Evolutionary conservation across 2,113 vertebrate genomes (phyloP), one percentile per base, ranked within the genome.

Genomic region (Protobothrops mucrosquamatus): DNA sequence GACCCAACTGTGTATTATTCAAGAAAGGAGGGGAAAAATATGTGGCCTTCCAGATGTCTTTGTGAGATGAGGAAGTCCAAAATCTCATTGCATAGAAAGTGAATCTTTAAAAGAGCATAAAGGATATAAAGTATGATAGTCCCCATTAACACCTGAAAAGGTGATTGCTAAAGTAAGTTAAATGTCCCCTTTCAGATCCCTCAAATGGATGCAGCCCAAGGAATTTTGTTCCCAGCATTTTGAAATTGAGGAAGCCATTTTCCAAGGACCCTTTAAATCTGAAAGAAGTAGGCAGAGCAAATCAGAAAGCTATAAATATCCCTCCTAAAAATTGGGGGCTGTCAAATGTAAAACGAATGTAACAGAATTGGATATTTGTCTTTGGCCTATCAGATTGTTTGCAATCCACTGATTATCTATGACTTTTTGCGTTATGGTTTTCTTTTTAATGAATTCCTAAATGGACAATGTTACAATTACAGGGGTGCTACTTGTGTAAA

Each of bases 401-500:
- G 24, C 15, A n/a, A 23, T 8, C 10, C 74, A 43, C 51, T 55
- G 89, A 11, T 34, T 90, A 29, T 34, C 15, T 52, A 51, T 52
- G 46, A 64, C 61, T 69, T 26, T 51, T 85, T 52, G 54, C 39
- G 85, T 34, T 64, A 48, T 12, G 11, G 20, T 20, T 29, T 85
- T 46, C 39, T 91, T 85, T 51, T 56, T 34, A 86, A 1, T 9
- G 2, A 74, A 39, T 55, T 74, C 48, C 29, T 55, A 55, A 88
- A 34, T 43, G 43, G 14, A 92, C 46, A 22, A 22, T 69, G 55
- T 87, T 23, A 20, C 74, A 81, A 89, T 74, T 88, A 0, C 95
- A 99, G 98, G 90, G 97, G 98, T 81, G 97, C 98, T 22, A 97
- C 97, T 2, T 99, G 98, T 91, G 97, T 98, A 89, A 98, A 97